Percentiles rank a stretch among this genome's conserved stretches.
Conservation (phyloP, 2,797 vertebrate species). For the Eleutherodactylus coqui region DNA sequence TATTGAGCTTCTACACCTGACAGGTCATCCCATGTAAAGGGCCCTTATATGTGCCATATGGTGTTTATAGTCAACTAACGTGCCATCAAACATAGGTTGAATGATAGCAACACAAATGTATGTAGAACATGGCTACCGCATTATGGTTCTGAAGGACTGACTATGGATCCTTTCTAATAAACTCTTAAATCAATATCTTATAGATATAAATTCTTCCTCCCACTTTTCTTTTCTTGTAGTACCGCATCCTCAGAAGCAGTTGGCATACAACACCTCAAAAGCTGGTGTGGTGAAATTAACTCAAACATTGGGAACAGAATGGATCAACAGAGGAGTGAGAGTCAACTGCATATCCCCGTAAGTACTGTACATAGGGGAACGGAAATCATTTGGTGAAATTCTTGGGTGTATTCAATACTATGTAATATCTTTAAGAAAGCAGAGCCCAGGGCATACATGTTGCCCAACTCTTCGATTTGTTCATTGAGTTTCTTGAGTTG, state of each 20-base stretch:
- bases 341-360: constrained; percentile 86
- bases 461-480: no score
- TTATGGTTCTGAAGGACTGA: neutral
- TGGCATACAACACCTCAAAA: constrained; percentile 81
- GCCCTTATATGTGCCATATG: no score
- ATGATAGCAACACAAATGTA: no score
- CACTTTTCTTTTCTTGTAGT: constrained; percentile 67
- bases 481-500: no score
- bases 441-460: no score
- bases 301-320: constrained; percentile 81
- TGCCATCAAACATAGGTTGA: no score
- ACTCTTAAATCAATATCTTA: neutral
- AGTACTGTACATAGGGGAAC: constrained; percentile 69
- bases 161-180: neutral
- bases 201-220: neutral
- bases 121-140: neutral
- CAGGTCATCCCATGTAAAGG: no score
- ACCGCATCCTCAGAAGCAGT: constrained; percentile 84
- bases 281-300: constrained; percentile 85
- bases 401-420: neutral
- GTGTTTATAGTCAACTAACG: no score
- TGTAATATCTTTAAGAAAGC: no score
- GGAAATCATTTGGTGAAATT: neutral
- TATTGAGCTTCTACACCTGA: no score
- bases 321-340: constrained; percentile 81